These are phyloP conservation scores for Typhlomys cinereus DNA, from an alignment of 2,113 vertebrate genomes.

Conservation along the genomic window DNA sequence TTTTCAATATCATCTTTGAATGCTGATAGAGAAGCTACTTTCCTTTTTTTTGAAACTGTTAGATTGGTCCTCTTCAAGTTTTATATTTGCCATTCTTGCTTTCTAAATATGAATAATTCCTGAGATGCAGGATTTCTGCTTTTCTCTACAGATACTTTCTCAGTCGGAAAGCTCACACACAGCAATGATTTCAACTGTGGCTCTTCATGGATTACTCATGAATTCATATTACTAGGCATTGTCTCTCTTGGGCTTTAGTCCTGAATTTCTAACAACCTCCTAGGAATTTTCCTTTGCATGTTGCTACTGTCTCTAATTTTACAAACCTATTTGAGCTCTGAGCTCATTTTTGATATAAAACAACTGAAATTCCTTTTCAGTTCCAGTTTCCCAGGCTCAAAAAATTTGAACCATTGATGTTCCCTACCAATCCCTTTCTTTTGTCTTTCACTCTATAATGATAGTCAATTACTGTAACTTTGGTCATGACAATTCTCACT, in stretches of 20 bases:
- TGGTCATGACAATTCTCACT: background rate
- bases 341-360: slow-evolving; percentile 7
- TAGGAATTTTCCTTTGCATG: background rate
- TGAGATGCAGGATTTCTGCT: background rate
- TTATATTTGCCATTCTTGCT: background rate
- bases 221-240: background rate
- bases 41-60: background rate
- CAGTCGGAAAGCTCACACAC: background rate
- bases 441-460: background rate
- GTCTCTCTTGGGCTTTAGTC: background rate
- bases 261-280: background rate
- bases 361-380: background rate
- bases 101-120: slow-evolving; percentile 44
- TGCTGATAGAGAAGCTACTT: background rate
- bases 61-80: slow-evolving; percentile 31
- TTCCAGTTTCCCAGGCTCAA: background rate
- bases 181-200: background rate
- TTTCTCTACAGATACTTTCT: slow-evolving; percentile 30
- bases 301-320: background rate
- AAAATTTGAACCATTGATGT: background rate
- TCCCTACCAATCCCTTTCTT: background rate
- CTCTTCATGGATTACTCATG: slow-evolving; percentile 10
- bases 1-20: background rate
- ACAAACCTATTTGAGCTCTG: background rate
- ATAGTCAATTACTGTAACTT: background rate